phyloP scores from a whole-genome alignment of 2,797 vertebrate genomes.

The Apogon hyalosoma region DNA sequence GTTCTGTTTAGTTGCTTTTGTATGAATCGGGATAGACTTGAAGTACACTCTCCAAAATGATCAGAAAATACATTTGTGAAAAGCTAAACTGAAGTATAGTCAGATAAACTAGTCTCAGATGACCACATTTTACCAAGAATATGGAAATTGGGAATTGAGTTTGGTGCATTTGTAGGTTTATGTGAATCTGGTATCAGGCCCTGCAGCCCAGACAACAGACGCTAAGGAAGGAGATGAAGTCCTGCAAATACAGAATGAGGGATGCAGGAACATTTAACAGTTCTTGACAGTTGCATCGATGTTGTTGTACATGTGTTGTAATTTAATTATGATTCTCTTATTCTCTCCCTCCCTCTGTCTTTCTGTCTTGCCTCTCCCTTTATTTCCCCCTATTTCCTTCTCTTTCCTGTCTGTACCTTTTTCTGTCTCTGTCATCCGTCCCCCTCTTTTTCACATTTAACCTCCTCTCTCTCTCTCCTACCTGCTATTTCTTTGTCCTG shows the following conservation, averaged over 20 bases:
- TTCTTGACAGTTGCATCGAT: slow-evolving; percentile 12
- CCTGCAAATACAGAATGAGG: slow-evolving; percentile 32
- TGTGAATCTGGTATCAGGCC: slow-evolving; percentile 3
- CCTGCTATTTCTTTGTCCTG: slow-evolving; percentile 35
- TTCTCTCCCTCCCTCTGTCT: slow-evolving; percentile 38
- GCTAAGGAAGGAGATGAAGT: slow-evolving; percentile 41
- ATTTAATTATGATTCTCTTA: slow-evolving; percentile 33
- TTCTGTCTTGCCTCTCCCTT: background rate
- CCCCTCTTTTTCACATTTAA: slow-evolving; percentile 26
- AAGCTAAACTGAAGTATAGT: too few relatives aligned
- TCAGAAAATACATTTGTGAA: too few relatives aligned
- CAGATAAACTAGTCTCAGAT: too few relatives aligned
- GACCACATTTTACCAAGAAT: too few relatives aligned
- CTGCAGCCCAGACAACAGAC: slow-evolving; percentile 33
- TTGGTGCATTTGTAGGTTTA: background rate
- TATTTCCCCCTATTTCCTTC: slow-evolving; percentile 14
- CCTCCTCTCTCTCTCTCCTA: slow-evolving; percentile 23
- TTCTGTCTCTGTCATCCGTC: background rate
- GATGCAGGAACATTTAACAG: background rate
- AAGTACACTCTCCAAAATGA: too few relatives aligned
- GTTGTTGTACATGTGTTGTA: slow-evolving; percentile 23
- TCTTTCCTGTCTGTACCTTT: background rate
- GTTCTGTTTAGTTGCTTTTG: too few relatives aligned
- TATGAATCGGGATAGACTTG: too few relatives aligned
- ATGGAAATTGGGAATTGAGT: too few relatives aligned